Conservation (phyloP, 2,797 vertebrate species). For the Epinephelus awoara region DNA sequence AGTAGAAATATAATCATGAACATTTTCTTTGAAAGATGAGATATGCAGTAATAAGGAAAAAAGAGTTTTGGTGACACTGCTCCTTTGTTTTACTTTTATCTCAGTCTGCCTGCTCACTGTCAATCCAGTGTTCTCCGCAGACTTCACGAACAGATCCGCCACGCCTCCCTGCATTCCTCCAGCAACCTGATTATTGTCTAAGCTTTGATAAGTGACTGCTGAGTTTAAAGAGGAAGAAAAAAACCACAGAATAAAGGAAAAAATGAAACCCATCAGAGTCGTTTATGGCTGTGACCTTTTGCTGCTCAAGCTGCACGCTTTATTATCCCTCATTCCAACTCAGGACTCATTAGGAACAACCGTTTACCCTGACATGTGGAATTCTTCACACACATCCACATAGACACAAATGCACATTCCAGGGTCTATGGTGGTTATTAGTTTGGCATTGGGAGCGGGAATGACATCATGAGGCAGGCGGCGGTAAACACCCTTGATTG, state of each 20-base stretch:
- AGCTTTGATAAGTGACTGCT: conserved; percentile 78
- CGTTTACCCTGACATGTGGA: conserved; percentile 74
- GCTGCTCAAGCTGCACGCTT: conserved; percentile 54
- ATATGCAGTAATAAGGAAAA: conserved; percentile 52
- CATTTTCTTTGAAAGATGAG: conserved; percentile 67
- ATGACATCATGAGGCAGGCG: conserved; percentile 83
- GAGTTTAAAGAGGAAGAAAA: conserved; percentile 55
- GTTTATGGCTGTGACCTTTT: conserved; percentile 78
- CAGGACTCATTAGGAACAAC: conserved; percentile 72
- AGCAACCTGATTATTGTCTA: conserved; percentile 71
- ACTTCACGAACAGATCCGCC: conserved; percentile 55
- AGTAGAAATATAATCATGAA: conserved; percentile 51
- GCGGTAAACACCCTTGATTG: conserved; percentile 84
- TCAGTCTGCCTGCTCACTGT: conserved; percentile 48
- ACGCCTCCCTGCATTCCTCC: conserved; percentile 62
- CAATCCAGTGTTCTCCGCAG: conserved; percentile 39
- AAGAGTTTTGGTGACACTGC: conserved; percentile 56
- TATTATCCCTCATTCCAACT: conserved; percentile 72
- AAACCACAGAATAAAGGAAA: conserved; percentile 50
- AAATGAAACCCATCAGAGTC: conserved; percentile 68
- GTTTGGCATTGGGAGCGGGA: conserved; percentile 74
- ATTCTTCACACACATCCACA: conserved; percentile 72
- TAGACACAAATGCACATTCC: conserved; percentile 69
- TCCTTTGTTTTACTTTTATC: conserved; percentile 77
- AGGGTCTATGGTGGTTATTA: conserved; percentile 71